phyloP scores from a whole-genome alignment of 2,113 vertebrate genomes.

The Ornithorhynchus anatinus region DNA sequence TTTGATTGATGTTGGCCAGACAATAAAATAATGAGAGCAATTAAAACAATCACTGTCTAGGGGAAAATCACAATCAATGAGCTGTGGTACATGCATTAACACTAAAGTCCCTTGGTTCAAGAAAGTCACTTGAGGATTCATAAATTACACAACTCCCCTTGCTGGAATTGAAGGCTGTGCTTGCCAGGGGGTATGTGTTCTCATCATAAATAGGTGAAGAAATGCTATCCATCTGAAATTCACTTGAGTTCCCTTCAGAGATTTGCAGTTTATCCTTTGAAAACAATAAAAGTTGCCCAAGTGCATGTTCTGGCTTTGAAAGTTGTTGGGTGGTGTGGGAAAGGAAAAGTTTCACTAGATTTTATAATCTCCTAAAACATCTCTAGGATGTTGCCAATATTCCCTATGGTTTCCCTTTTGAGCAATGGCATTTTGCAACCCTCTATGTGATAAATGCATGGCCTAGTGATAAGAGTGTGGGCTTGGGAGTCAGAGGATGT shows the following conservation, averaged over 20 bases:
- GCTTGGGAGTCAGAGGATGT: not conserved
- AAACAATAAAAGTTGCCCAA: not conserved
- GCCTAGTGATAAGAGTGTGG: not conserved
- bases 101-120: not conserved
- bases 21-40: slow-evolving; percentile 9
- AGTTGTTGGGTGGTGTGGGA: not conserved
- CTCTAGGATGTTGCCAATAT: not conserved
- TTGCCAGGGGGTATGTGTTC: not conserved
- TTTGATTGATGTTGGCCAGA: not conserved
- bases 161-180: not conserved
- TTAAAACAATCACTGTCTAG: slow-evolving; percentile 26
- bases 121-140: not conserved
- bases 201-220: not conserved
- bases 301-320: not conserved
- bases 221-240: not conserved
- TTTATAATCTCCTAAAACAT: not conserved
- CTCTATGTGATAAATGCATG: not conserved
- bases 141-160: not conserved
- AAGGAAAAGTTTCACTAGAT: slow-evolving; percentile 1
- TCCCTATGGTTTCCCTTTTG: not conserved
- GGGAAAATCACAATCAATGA: slow-evolving; percentile 27
- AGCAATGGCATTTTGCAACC: not conserved
- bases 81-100: not conserved
- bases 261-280: not conserved
- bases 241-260: not conserved